A percentile compares a stretch with the other conserved stretches of the same genome.
Evolutionary conservation across 2,797 vertebrate genomes (phyloP).

Genomic region (Mormyrus proboscirostris): DNA sequence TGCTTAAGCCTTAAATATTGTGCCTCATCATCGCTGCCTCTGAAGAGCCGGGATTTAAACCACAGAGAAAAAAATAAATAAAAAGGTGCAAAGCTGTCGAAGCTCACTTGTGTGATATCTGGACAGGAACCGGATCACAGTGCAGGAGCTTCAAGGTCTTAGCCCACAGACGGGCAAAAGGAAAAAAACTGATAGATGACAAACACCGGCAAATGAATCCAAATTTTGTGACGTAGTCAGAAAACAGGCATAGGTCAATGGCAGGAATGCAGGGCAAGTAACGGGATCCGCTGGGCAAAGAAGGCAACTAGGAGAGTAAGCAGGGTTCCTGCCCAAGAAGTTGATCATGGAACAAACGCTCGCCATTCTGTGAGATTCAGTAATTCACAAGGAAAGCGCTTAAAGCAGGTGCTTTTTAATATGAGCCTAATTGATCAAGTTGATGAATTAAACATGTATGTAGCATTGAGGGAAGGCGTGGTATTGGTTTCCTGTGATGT

Average conservation of each 20-base stretch:
- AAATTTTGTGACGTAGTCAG: background rate
- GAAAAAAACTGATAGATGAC: background rate
- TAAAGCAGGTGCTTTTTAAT: background rate
- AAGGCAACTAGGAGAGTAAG: background rate
- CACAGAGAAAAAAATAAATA: background rate
- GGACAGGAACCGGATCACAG: background rate
- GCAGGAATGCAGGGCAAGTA: background rate
- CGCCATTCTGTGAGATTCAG: background rate
- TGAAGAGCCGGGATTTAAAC: background rate
- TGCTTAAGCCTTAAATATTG: background rate
- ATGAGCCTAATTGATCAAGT: background rate
- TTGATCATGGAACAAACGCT: background rate
- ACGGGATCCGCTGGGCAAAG: background rate
- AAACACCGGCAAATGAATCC: background rate
- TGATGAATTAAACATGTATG: background rate
- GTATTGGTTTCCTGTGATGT: background rate
- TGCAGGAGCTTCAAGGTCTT: background rate
- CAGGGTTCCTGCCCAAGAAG: background rate
- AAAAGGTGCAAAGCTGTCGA: background rate
- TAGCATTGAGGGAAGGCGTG: background rate
- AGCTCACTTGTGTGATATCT: background rate
- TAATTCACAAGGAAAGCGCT: background rate
- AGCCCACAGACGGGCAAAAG: background rate
- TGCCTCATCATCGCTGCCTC: background rate
- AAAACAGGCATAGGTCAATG: background rate